Evolutionary conservation across 2,888 invertebrate species (phyloP), one percentile per base, ranked within the genome.

Genomic region (Ptychoptera contaminata): DNA sequence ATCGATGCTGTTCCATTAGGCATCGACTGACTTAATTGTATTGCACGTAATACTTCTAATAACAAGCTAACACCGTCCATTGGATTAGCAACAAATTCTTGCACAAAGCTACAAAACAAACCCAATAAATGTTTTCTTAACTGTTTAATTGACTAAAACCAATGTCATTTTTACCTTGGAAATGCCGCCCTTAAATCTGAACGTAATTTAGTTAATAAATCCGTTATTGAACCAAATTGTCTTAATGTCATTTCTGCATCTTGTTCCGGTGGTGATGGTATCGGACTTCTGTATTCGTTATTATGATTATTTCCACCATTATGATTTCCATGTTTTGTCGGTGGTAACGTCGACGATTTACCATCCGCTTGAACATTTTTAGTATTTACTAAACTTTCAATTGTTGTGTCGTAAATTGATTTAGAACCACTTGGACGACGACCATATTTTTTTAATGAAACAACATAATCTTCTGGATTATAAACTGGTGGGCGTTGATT

Each of bases 11-110:
- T 51, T 2, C 58, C 56, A 10, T 60, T 56, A 47, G 75, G 76
- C 23, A 72, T 77, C 0, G 78, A 74, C 58, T 88, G 86, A 43
- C 82, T 81, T 48, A 85, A 68, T 59, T 92, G 92, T 41, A 92
- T 82, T 42, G 84, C 82, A 45, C 88, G 77, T 48, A 93, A 70
- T 2, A 92, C 77, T 61, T 90, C 90, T 54, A 93, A 66, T 9
- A 93, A 71, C 39, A 90, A 68, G 6, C 81, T 77, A 2, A 92
- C 79, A 8, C 93, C 93, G 66, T 91, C 90, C 56, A 87, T 76
- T 14, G 90, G 87, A 46, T 87, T 81, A 43, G 83, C 79, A 1
- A 88, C 77, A 62, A 93, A 92, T 65, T 93, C 93, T 65, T 90
- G 88, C 8, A 93, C 82, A 62, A 93, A 94, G 64, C 92, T 93